Evolutionary conservation across 1,140 invertebrate genomes (phyloP), one percentile per base, ranked within the genome.

Genomic region (Brachionus calyciflorus): DNA sequence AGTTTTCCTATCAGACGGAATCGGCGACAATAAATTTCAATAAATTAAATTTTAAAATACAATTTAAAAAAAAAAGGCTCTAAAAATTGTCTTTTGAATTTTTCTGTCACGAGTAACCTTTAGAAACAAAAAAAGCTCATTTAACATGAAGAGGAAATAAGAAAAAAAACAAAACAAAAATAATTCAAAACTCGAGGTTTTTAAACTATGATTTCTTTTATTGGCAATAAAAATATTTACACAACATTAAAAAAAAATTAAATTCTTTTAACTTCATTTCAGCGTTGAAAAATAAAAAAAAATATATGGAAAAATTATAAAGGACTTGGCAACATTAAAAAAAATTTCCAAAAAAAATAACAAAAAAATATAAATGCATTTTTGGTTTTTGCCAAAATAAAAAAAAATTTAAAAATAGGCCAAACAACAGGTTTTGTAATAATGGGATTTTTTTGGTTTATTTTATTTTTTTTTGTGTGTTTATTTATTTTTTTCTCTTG

Each of bases 251-350:
- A 60, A 60, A 60, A 60, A 37, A 33, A 60, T 17, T 60, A 33
- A 60, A 60, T 60, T 60, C 30, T 28, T 60, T 60, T 60, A 60
- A 60, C 55, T 60, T 60, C 55, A 60, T 60, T 60, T 60, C 55
- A 60, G 55, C 37, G 30, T 60, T 33, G 37, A 60, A 30, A n/a
- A 33, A 33, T 33, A 53, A 60, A 60, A 33, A 37, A 37, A 60
- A 60, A 33, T 33, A 37, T 33, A 53, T 33, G 33, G 30, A 37
- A 37, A 60, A 60, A 33, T 33, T 5, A 37, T 5, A 60, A 60
- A 60, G 37, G 55, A 60, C 55, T 60, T 60, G 30, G 55, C 37
- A 37, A 60, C 55, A n/a, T n/a, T n/a, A n/a, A n/a, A n/a, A n/a
- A n/a, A n/a, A n/a, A n/a, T n/a, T n/a, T n/a, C n/a, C n/a, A 60